Base-by-base conservation (phyloP, 2,797 vertebrate genomes). In the Perodicticus potto region DNA sequence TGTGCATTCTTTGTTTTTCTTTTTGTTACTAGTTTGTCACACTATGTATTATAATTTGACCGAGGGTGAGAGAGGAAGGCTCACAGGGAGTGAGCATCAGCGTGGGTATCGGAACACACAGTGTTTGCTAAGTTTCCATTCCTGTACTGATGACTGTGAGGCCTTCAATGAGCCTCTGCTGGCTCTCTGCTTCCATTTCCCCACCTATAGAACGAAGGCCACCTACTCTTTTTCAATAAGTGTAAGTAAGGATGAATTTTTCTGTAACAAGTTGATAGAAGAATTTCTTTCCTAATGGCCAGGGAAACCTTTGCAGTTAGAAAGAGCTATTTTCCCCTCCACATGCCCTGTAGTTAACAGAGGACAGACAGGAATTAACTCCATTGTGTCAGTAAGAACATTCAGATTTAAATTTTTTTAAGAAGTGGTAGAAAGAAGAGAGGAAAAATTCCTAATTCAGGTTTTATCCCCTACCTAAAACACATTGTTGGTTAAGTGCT, bases 151-250 rank as follows among this genome's bases (percentile, higher is more conserved):
- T 7, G 43, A 67, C 14, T 32, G 0, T 61, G 45, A 86, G 16
- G 32, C 27, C 61, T 40, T 59, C 49, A 5, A 29, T 20, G 23
- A 67, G 10, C 61, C 23, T 14, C 34, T 45, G 29, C n/a, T 69
- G 37, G 34, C 37, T 86, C n/a, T 34, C 4, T 70, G 23, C 53
- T 94, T 95, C 89, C 77, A 37, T 81, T 94, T 86, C 77, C 65
- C 57, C 34, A 45, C 57, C 67, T 84, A n/a, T 32, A 63, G 34
- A 85, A 78, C 77, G 37, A 45, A 45, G 72, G 55, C 20, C 37
- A 49, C 49, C 37, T 29, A 25, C 14, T 10, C n/a, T 63, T 37
- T 29, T 22, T 3, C 59, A 53, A 17, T 59, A 61, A 20, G 25
- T 34, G 55, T 65, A 27, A 27, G 29, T 37, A 32, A 85, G 34